Base-by-base conservation (phyloP, 92 coral and sea anemone genomes). In the Actinernus sp. region DNA sequence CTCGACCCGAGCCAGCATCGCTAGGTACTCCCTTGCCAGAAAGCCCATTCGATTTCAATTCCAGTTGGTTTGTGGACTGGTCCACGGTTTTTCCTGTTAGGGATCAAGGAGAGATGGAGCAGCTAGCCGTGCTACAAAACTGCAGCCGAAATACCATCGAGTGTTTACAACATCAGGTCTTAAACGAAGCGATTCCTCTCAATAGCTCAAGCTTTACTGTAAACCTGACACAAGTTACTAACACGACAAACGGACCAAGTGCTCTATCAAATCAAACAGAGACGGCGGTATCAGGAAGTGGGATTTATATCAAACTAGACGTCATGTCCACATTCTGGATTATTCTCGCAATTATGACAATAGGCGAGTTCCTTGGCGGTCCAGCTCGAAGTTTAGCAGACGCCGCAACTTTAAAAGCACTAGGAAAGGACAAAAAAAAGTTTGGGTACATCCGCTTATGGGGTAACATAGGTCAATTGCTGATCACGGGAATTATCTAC, bases 361-460 rank as follows among this genome's bases (percentile, higher is more conserved):
- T 80, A 14, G 87, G 88, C n/a, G 92, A 86, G 57, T 79, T 86
- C 46, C 53, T 86, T 31, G 84, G 81, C 17, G 85, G 88, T 18
- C 92, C 92, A 17, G 81, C 92, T 12, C 72, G 75, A 45, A 80
- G 76, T 21, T 79, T 86, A 2, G 86, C 92, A 1, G 92, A 86
- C 29, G 82, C 92, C 1, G 81, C 92, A 9, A 74, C 82, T 20
- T 36, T 86, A 48, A 58, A 68, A 50, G 87, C 76, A 4, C 71
- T 86, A 25, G 86, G 70, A 19, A 78, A 81, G 49, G 76, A 86
- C 52, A 59, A 56, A 41, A 71, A 61, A n/a, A 73, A 73, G 29
- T 86, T 70, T 30, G 87, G 92, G 20, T 62, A 73, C 33, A 58
- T 79, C 16, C 59, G 92, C 18, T 5, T 86, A 52, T 86, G 87